A percentile compares a stretch with the other conserved stretches of the same genome.
Evolutionary conservation across 2,888 invertebrate species (phyloP).

Genomic region (Synergus itoensis): DNA sequence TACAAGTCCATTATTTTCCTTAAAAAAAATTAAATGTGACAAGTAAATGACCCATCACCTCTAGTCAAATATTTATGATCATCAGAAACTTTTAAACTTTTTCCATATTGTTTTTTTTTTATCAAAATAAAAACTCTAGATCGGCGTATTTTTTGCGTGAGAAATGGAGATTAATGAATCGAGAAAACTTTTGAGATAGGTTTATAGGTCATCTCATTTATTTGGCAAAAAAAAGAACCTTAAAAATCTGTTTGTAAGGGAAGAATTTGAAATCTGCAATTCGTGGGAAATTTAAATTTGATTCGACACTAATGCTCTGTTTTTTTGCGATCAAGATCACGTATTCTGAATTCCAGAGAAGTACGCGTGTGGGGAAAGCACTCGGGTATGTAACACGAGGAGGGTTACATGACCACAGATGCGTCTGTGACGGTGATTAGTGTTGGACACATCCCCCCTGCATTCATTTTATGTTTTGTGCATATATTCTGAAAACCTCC

Average conservation of each 20-base stretch:
- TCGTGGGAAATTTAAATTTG: slow-evolving; percentile 17
- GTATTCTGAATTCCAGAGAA: background rate
- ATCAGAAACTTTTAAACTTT: background rate
- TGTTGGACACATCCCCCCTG: slow-evolving; percentile 50
- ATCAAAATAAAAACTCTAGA: background rate
- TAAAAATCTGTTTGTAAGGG: background rate
- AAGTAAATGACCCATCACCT: background rate
- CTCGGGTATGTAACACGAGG: slow-evolving; percentile 49
- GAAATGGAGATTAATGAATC: background rate
- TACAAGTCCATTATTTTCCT: background rate
- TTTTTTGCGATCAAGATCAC: slow-evolving; percentile 30
- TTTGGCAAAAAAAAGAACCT: background rate
- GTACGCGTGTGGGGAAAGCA: background rate
- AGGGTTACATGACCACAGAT: slow-evolving; percentile 59
- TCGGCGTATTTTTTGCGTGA: background rate
- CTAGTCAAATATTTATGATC: slow-evolving; percentile 1
- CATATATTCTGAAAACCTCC: slow-evolving; percentile 33
- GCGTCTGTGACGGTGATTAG: slow-evolving; percentile 61
- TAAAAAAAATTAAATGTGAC: background rate
- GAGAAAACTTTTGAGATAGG: background rate
- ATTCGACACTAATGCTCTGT: background rate
- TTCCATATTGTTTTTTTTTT: background rate
- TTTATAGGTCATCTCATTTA: background rate
- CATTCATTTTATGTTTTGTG: slow-evolving; percentile 45
- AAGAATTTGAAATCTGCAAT: background rate